Evolutionary conservation across 2,888 invertebrate genomes (phyloP), one percentile per base, ranked within the genome.

Genomic region (Eupithecia exiguata): DNA sequence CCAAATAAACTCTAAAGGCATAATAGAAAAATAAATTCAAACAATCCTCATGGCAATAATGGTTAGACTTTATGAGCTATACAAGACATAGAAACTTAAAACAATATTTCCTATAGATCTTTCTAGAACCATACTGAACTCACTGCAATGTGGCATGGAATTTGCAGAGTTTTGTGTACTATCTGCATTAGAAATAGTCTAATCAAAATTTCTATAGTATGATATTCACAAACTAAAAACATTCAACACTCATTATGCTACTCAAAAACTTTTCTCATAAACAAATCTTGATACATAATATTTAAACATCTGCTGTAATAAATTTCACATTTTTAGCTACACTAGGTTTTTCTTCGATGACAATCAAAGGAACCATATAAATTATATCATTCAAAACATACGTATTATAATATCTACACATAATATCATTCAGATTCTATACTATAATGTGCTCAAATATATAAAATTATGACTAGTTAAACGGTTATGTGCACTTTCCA

Each of bases 401-500:
- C n/a, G 63, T 63, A 69, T 68, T 40, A 63, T 65, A 68, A 49
- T 75, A 75, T 72, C 72, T 53, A 71, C 70, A 74, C 9, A 35
- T 69, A 74, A 71, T 75, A 75, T 72, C 72, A 74, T 70, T 72
- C 61, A 70, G 69, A 67, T 74, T 70, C 62, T 73, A 69, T 78
- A 76, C 78, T 76, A 78, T 71, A 58, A 80, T 77, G 84, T 83
- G 83, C 82, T 83, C 74, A 78, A 83, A 81, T 86, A 86, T 80
- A 84, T 82, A 73, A 69, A 74, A 83, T 87, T 88, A 88, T 92
- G 92, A 92, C 92, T 92, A 92, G 92, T 88, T 84, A 86, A 85
- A 87, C 79, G 82, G 84, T 87, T 87, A 88, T 88, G 89, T 89
- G 91, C 88, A 89, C 85, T 83, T 70, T 78, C 75, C 78, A 81